Conservation (phyloP, 2,888 invertebrate species). For the Xylocampa areola region DNA sequence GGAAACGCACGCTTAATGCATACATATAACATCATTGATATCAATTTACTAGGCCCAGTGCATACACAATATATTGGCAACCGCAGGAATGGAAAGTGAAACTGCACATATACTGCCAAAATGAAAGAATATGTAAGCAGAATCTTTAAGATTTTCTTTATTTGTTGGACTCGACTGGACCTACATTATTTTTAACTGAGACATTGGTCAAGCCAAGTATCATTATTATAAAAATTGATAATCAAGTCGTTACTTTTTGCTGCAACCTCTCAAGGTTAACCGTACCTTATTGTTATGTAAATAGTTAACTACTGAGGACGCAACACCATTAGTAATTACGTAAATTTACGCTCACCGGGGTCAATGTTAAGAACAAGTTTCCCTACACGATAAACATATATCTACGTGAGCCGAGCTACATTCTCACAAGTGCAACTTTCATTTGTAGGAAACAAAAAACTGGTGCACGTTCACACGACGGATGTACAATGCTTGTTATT, state of each 20-base stretch:
- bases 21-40: conserved; percentile 34
- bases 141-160: conserved; percentile 3
- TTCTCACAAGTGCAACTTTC: conserved; percentile 88
- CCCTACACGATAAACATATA: conserved; percentile 66
- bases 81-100: conserved; percentile 53
- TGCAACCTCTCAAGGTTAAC: conserved; percentile 22
- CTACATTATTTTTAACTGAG: no score
- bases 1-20: conserved; percentile 24
- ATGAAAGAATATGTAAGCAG: conserved; percentile 3
- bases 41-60: conserved; percentile 26
- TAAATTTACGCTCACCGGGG: conserved; percentile 61
- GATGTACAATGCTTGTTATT: conserved; percentile 71
- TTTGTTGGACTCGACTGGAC: no score
- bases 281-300: conserved; percentile 33
- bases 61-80: conserved; percentile 45
- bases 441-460: conserved; percentile 86
- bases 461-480: conserved; percentile 83
- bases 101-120: conserved; percentile 28
- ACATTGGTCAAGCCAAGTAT: neutral
- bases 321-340: conserved; percentile 55
- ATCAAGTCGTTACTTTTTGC: conserved; percentile 1
- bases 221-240: conserved; percentile 17
- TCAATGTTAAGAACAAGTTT: conserved; percentile 84
- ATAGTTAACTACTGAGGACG: conserved; percentile 23
- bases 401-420: conserved; percentile 69